Evolutionary conservation across 2,888 invertebrate species (phyloP).

Genomic region (Megalurothrips usitatus): DNA sequence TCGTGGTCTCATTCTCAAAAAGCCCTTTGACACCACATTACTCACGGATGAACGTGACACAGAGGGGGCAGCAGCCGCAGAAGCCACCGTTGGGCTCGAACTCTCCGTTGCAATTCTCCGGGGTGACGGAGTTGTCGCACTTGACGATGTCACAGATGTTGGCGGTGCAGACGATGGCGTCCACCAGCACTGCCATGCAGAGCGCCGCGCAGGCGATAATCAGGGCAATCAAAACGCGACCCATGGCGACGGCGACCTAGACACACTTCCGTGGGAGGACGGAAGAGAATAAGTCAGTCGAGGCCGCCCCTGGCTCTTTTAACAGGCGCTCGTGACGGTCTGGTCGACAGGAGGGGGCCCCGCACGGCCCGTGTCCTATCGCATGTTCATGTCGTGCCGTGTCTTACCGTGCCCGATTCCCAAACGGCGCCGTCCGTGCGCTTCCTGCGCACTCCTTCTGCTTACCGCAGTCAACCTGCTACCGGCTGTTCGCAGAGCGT

Average conservation of each 20-base stretch:
- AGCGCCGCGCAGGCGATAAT: background rate
- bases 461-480: no score
- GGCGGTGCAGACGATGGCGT: background rate
- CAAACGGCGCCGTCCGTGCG: no score
- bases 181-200: background rate
- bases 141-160: background rate
- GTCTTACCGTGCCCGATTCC: no score
- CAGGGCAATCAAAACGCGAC: background rate
- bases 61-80: background rate
- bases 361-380: no score
- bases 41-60: background rate
- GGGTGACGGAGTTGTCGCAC: background rate
- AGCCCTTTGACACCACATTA: background rate
- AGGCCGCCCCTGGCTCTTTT: background rate
- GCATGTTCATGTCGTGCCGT: no score
- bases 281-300: background rate
- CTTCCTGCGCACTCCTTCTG: no score
- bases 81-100: background rate
- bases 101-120: background rate
- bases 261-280: no score
- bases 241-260: no score
- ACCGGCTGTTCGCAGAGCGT: no score
- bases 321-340: background rate
- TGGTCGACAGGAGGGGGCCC: background rate
- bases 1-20: background rate